A percentile compares a stretch with the other conserved stretches of the same genome.
These are phyloP conservation scores for Myotis yumanensis DNA, from an alignment of 2,113 vertebrate genomes.

Conservation along the genomic window DNA sequence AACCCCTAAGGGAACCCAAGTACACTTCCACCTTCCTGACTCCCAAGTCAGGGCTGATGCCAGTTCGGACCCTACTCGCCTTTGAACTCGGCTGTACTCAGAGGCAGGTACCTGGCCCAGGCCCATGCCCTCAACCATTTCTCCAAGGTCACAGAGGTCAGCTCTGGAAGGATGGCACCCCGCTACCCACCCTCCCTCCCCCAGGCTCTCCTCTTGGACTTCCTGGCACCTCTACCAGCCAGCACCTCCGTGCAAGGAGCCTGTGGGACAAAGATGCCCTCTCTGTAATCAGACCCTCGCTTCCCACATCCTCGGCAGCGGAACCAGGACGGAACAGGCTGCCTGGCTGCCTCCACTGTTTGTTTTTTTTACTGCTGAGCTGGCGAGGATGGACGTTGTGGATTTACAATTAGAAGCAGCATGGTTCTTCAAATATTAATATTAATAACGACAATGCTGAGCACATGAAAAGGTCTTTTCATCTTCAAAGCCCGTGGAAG, in stretches of 20 bases:
- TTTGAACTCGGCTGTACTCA: background rate
- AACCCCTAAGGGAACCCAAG: background rate
- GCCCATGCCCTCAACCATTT: background rate
- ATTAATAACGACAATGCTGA: constrained; percentile 70
- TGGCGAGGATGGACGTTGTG: constrained; percentile 59
- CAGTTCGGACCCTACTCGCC: background rate
- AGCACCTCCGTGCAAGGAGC: background rate
- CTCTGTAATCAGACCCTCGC: background rate
- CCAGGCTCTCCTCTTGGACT: background rate
- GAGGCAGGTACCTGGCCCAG: background rate
- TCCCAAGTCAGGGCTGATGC: background rate
- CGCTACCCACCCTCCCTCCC: background rate
- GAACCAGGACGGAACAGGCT: constrained; percentile 41
- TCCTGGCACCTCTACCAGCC: background rate
- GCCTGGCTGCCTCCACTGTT: background rate
- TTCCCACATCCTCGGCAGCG: background rate
- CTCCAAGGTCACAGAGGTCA: background rate
- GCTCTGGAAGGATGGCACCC: too few relatives aligned
- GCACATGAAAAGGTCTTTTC: constrained; percentile 78
- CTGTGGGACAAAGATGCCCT: background rate
- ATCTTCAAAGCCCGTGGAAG: constrained; percentile 78
- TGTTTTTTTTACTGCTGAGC: constrained; percentile 58
- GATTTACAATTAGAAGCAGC: constrained; percentile 72
- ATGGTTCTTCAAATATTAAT: constrained; percentile 76
- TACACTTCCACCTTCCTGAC: background rate